These are phyloP conservation scores for Pissodes strobi DNA, from an alignment of 1,140 invertebrate species.

Conservation along the genomic window DNA sequence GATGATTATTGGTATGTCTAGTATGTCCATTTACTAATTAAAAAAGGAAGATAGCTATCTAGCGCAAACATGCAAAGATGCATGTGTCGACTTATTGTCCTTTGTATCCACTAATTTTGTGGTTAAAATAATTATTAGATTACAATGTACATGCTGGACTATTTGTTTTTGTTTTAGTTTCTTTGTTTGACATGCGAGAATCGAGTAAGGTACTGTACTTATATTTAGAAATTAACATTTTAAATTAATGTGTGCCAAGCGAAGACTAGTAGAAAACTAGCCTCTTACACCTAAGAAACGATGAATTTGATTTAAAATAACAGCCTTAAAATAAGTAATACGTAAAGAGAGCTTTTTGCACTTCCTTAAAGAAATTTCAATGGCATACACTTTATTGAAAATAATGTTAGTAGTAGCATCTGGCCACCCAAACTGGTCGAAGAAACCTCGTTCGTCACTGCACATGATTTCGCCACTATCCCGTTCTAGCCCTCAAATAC, in stretches of 20 bases:
- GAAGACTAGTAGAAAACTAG: no score
- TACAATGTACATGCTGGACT: not conserved
- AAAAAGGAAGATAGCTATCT: slow-evolving; percentile 33
- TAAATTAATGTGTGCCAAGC: no score
- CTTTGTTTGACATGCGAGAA: not conserved
- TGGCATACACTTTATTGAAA: no score
- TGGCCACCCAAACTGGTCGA: not conserved
- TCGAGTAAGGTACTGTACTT: no score
- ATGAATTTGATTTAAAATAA: no score
- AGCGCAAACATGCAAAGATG: slow-evolving; percentile 34
- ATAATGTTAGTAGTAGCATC: no score
- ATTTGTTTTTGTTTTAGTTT: slow-evolving; percentile 12
- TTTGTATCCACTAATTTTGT: slow-evolving; percentile 32
- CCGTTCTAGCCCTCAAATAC: slow-evolving; percentile 32
- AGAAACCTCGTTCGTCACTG: no score
- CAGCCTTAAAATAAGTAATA: no score
- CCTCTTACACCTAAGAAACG: no score
- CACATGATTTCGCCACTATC: not conserved
- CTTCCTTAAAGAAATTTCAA: no score
- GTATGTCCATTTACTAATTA: slow-evolving; percentile 36
- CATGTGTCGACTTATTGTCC: slow-evolving; percentile 31
- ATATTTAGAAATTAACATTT: no score
- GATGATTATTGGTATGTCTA: slow-evolving; percentile 33
- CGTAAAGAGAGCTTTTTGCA: no score
- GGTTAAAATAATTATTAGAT: slow-evolving; percentile 33